Percentiles rank a stretch among this genome's conserved stretches.
phyloP scores from a whole-genome alignment of 2,888 invertebrate species.

The Troilus luridus region DNA sequence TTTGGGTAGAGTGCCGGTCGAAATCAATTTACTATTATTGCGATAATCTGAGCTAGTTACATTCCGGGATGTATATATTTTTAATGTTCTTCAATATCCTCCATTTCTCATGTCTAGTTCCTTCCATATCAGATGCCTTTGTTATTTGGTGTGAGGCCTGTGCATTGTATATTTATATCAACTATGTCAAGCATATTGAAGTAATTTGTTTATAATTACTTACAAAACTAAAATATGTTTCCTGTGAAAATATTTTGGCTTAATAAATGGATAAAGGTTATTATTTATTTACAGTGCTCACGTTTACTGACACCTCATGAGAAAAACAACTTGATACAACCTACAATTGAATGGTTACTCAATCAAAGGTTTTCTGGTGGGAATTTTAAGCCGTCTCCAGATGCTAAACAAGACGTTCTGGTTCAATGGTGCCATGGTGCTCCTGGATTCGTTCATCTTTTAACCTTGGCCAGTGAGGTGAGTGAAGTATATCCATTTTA shows the following conservation, averaged over 20 bases:
- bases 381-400: constrained; percentile 85
- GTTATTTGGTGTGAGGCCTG: not conserved
- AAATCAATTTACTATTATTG: too few species aligned
- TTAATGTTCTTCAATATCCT: too few species aligned
- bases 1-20: too few species aligned
- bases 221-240: not conserved
- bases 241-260: too few species aligned
- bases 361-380: constrained; percentile 74
- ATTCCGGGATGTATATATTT: too few species aligned
- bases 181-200: not conserved
- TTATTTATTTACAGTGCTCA: constrained; percentile 9
- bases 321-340: constrained; percentile 74
- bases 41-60: too few species aligned
- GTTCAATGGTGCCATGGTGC: constrained; percentile 98
- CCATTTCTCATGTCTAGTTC: too few species aligned
- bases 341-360: constrained; percentile 77
- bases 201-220: not conserved
- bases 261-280: not conserved
- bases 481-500: too few species aligned
- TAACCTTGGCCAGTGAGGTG: constrained; percentile 78
- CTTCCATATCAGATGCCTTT: too few species aligned
- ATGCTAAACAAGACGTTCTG: constrained; percentile 78
- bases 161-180: not conserved
- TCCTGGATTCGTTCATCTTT: constrained; percentile 86
- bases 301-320: constrained; percentile 73